phyloP scores from a whole-genome alignment of 2,797 vertebrate species.

The Oophaga sylvatica region DNA sequence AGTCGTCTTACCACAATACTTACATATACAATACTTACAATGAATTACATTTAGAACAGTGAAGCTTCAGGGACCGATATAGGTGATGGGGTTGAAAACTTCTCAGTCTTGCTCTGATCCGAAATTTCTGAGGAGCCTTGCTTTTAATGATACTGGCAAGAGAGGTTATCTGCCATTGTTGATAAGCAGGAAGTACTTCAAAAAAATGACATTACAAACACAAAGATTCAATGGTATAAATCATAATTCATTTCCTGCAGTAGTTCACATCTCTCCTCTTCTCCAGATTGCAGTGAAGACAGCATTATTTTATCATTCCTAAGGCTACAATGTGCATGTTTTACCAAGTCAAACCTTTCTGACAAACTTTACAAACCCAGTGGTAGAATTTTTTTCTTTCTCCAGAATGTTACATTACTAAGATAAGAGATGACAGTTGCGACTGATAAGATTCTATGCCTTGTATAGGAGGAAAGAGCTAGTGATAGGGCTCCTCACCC shows the following conservation, averaged over 20 bases:
- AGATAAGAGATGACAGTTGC: no score
- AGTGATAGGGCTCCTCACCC: no score
- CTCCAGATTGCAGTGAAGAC: neutral
- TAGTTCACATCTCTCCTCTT: neutral
- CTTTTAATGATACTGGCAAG: constrained; percentile 77
- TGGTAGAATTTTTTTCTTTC: no score
- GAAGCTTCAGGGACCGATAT: constrained; percentile 86
- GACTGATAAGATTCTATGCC: no score
- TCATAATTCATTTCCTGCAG: neutral
- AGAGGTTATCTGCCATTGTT: constrained; percentile 72
- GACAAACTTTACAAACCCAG: neutral
- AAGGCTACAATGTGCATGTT: neutral
- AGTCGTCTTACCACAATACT: no score
- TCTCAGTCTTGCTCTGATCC: constrained; percentile 82
- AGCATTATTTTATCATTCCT: neutral
- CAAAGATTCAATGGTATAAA: neutral
- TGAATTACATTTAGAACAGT: constrained; percentile 83
- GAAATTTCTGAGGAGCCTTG: constrained; percentile 74
- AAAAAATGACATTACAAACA: constrained; percentile 30
- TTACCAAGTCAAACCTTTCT: neutral
- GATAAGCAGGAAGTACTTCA: constrained; percentile 77
- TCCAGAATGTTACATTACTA: no score
- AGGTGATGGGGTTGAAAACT: constrained; percentile 83
- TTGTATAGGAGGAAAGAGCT: no score
- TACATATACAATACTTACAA: constrained; percentile 78